phyloP scores from a whole-genome alignment of 2,113 vertebrate species.

The Anhinga rufa region DNA sequence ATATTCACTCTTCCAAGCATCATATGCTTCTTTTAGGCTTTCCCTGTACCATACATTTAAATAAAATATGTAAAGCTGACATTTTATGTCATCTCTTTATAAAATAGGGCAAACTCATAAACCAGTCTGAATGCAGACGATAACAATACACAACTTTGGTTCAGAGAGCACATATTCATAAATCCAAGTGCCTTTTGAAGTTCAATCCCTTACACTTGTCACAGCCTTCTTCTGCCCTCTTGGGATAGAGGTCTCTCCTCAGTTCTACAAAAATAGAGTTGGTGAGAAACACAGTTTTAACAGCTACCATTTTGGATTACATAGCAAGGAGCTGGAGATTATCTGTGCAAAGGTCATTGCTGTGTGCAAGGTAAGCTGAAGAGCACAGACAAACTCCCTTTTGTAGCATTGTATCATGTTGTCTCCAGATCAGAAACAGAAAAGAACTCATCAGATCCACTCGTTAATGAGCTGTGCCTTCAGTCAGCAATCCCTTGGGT shows the following conservation, averaged over 20 bases:
- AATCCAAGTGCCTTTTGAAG: constrained; percentile 1
- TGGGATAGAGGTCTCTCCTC: not conserved
- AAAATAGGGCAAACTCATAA: constrained; percentile 23
- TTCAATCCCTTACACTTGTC: not conserved
- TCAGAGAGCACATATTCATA: not conserved
- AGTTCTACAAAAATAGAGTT: not conserved
- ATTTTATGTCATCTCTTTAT: not conserved
- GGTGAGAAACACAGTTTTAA: not conserved
- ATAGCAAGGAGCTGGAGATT: not conserved
- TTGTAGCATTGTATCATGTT: not conserved
- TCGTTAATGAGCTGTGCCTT: not conserved
- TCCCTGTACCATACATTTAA: not conserved
- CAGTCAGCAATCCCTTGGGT: not conserved
- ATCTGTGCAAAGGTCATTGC: not conserved
- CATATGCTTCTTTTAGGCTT: not conserved
- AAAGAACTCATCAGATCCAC: not conserved
- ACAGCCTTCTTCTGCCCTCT: not conserved
- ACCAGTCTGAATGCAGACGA: not conserved
- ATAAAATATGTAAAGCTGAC: constrained; percentile 45
- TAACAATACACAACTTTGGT: not conserved
- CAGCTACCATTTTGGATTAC: not conserved
- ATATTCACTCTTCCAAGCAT: not conserved
- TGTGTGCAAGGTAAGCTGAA: not conserved
- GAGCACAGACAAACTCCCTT: not conserved
- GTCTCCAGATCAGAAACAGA: not conserved